Base-by-base conservation (phyloP, 1,140 invertebrate species). In the Mercenaria mercenaria region DNA sequence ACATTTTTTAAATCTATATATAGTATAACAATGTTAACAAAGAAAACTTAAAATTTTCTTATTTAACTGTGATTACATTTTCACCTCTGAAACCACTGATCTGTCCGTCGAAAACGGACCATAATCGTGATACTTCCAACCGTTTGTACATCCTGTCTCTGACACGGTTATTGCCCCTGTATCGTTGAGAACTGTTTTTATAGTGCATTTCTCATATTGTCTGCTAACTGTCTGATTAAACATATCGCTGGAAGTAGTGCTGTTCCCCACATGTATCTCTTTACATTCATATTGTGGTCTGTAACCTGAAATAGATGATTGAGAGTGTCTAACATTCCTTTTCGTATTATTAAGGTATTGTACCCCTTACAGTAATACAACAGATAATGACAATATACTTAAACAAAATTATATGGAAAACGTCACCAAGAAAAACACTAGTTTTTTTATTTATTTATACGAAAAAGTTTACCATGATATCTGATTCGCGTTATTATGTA, bases 1-100 rank as follows among this genome's bases (percentile, higher is more conserved):
- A n/a, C n/a, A n/a, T n/a, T n/a, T n/a, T n/a, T n/a, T n/a, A n/a
- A n/a, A n/a, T n/a, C n/a, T n/a, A n/a, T n/a, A n/a, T n/a, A n/a
- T n/a, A n/a, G n/a, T n/a, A n/a, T n/a, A n/a, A n/a, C n/a, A n/a
- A n/a, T n/a, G n/a, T n/a, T n/a, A n/a, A n/a, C n/a, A n/a, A n/a
- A n/a, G n/a, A n/a, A n/a, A n/a, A n/a, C n/a, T n/a, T n/a, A n/a
- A n/a, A n/a, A n/a, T n/a, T n/a, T n/a, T n/a, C n/a, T n/a, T 56
- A 34, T 29, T 23, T 80, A 64, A 64, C 6, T 64, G 23, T 69
- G 13, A 69, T 34, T 26, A 4, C 3, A 4, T n/a, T 29, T 29
- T 6, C 26, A 81, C 86, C 86, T 88, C 86, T 50, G 86, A 80
- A 1, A 88, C 76, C 20, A 88, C 34, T 20, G 86, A 88, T 29